Percentiles rank a stretch among this genome's conserved stretches.
These are phyloP conservation scores for Chaetogeoica ovagalla DNA, from an alignment of 2,888 invertebrate species.

Conservation along the genomic window DNA sequence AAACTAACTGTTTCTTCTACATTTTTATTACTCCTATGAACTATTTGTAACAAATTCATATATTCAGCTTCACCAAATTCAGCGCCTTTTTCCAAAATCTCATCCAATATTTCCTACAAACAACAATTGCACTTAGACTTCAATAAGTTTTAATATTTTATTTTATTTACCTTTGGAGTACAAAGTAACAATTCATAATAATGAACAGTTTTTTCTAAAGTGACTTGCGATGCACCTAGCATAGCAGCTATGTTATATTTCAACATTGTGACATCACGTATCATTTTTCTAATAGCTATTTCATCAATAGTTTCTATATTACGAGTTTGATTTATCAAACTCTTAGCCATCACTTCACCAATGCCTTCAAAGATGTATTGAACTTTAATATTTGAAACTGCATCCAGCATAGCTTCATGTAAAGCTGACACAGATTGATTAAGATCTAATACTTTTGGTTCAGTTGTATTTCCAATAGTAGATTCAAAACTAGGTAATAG, in stretches of 20 bases:
- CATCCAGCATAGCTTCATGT: slow-evolving; percentile 72
- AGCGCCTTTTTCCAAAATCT: slow-evolving; percentile 82
- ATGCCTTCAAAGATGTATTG: slow-evolving; percentile 90
- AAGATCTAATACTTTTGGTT: slow-evolving; percentile 75
- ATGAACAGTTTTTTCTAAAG: slow-evolving; percentile 84
- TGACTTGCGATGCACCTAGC: slow-evolving; percentile 78
- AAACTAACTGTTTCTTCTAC: slow-evolving; percentile 55
- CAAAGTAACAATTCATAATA: slow-evolving; percentile 85
- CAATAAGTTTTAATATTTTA: neutral
- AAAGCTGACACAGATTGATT: slow-evolving; percentile 77
- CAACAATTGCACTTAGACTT: neutral
- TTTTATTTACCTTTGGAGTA: slow-evolving; percentile 72
- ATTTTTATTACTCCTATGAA: slow-evolving; percentile 62
- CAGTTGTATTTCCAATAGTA: slow-evolving; percentile 70
- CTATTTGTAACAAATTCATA: slow-evolving; percentile 78
- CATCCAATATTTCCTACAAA: slow-evolving; percentile 77
- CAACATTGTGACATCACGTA: slow-evolving; percentile 79
- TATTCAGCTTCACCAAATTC: slow-evolving; percentile 88
- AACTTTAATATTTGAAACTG: slow-evolving; percentile 53
- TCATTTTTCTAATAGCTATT: slow-evolving; percentile 72
- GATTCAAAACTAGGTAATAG: slow-evolving; percentile 64
- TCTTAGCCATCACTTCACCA: slow-evolving; percentile 78
- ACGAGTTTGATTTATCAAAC: slow-evolving; percentile 78
- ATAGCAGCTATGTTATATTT: slow-evolving; percentile 85
- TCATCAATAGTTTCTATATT: slow-evolving; percentile 75